phyloP scores from a whole-genome alignment of 2,797 vertebrate genomes.

The Melanotaenia maccullochi region DNA sequence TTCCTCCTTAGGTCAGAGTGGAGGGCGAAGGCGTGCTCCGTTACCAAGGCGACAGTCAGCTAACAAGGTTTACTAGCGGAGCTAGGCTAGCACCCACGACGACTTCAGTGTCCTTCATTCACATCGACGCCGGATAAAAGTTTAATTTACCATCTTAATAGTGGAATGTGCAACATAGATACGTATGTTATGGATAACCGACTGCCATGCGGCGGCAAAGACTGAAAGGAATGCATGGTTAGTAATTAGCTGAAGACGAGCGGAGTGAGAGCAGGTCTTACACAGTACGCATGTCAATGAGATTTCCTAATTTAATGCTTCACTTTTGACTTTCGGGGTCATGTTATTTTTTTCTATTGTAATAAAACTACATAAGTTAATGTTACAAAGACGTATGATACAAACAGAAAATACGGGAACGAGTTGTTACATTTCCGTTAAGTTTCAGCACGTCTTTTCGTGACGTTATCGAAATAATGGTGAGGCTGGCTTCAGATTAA shows the following conservation, averaged over 20 bases:
- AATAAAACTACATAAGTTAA: not conserved
- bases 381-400: not conserved
- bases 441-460: not conserved
- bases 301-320: not conserved
- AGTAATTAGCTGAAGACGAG: slow-evolving; percentile 51
- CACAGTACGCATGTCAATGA: not conserved
- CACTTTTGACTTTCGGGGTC: not conserved
- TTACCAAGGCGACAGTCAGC: slow-evolving; percentile 89
- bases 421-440: not conserved
- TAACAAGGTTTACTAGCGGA: slow-evolving; percentile 81
- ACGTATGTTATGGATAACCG: slow-evolving; percentile 31
- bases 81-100: slow-evolving; percentile 49
- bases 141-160: not conserved
- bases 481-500: too few species aligned
- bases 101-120: slow-evolving; percentile 13
- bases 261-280: slow-evolving; percentile 26
- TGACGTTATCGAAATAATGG: not conserved
- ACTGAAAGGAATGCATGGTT: slow-evolving; percentile 71
- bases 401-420: not conserved
- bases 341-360: not conserved
- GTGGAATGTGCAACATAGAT: slow-evolving; percentile 26
- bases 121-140: too few species aligned
- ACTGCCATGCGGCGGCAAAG: slow-evolving; percentile 24
- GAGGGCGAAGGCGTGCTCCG: slow-evolving; percentile 83
- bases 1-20: slow-evolving; percentile 78